These are phyloP conservation scores for Neoascia interrupta DNA, from an alignment of 2,888 invertebrate species.

Conservation along the genomic window DNA sequence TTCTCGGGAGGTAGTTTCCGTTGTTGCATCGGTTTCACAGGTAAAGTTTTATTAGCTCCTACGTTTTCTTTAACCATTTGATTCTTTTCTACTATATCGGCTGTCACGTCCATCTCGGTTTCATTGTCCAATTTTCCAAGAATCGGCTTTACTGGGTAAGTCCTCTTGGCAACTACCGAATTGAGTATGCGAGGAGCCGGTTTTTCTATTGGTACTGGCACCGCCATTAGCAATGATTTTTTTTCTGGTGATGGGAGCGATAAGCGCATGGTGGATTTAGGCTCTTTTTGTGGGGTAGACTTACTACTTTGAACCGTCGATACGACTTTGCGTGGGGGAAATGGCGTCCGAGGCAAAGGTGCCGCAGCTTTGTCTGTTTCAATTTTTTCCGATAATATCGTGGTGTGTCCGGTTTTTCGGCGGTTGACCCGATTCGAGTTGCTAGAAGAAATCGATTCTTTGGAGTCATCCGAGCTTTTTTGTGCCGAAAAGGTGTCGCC, in stretches of 20 bases:
- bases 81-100: conserved; percentile 33
- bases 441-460: conserved; percentile 45
- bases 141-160: conserved; percentile 75
- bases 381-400: conserved; percentile 71
- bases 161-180: conserved; percentile 76
- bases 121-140: conserved; percentile 70
- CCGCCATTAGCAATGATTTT: conserved; percentile 19
- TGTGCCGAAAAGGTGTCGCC: conserved; percentile 76
- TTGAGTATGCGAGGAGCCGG: conserved; percentile 78
- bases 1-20: conserved; percentile 75
- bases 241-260: conserved; percentile 26
- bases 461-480: conserved; percentile 33
- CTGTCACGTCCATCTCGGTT: conserved; percentile 35
- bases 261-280: conserved; percentile 12
- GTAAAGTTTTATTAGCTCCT: conserved; percentile 39
- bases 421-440: conserved; percentile 58
- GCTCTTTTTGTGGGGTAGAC: not conserved
- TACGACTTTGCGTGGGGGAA: conserved; percentile 40
- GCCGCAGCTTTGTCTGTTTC: conserved; percentile 63
- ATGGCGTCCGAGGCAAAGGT: conserved; percentile 54
- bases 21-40: conserved; percentile 21
- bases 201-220: conserved; percentile 65
- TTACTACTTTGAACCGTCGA: conserved; percentile 23
- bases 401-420: conserved; percentile 71
- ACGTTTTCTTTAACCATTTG: conserved; percentile 59